Evolutionary conservation across 2,797 vertebrate species (phyloP).

Genomic region (Nannoperca australis): DNA sequence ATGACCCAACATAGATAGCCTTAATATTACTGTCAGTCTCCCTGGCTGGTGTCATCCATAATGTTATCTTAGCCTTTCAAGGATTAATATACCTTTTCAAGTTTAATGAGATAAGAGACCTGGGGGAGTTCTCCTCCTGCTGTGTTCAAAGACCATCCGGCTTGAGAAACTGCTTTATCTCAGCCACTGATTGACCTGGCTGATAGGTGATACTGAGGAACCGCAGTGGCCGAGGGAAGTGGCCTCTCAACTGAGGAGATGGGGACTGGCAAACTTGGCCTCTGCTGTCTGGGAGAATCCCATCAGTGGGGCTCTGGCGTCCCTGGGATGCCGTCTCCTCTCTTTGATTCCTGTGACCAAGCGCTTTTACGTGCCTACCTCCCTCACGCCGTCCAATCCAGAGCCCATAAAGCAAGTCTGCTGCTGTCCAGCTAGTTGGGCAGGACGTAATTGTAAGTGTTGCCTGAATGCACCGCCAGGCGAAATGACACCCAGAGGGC

Average conservation of each 20-base stretch:
- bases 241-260: constrained; percentile 77
- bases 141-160: constrained; percentile 90
- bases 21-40: constrained; percentile 74
- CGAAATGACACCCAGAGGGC: constrained; percentile 78
- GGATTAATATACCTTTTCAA: constrained; percentile 94
- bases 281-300: constrained; percentile 77
- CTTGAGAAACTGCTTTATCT: constrained; percentile 93
- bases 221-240: constrained; percentile 86
- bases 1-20: constrained; percentile 68
- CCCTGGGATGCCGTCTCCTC: constrained; percentile 69
- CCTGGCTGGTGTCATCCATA: constrained; percentile 74
- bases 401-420: constrained; percentile 79
- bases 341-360: constrained; percentile 74
- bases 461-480: constrained; percentile 80
- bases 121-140: constrained; percentile 82
- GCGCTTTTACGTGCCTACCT: constrained; percentile 85
- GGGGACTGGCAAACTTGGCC: constrained; percentile 80
- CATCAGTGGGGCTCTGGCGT: constrained; percentile 67
- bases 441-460: constrained; percentile 80
- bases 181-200: constrained; percentile 89
- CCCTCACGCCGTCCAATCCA: constrained; percentile 79
- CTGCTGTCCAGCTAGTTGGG: constrained; percentile 76
- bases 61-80: constrained; percentile 87
- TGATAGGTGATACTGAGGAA: constrained; percentile 93
- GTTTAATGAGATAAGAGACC: constrained; percentile 94